Base-by-base conservation (phyloP, 2,113 vertebrate species). In the Paradoxurus hermaphroditus region DNA sequence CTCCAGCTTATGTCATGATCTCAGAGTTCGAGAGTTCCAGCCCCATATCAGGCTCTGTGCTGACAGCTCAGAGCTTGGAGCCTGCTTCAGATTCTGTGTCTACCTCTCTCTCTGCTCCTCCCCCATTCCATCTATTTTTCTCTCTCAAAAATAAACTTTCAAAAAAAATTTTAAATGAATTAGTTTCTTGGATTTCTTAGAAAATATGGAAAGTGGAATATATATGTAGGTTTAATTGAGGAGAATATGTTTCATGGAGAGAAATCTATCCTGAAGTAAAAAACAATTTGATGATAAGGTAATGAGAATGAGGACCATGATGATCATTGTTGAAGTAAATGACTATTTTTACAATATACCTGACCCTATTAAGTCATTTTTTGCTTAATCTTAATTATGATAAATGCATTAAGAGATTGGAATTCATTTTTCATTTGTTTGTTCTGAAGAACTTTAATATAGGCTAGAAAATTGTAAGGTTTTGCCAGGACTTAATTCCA, bases 221-320 rank as follows among this genome's bases (percentile, higher is more conserved):
- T 1, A 46, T 39, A 3, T 29, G 9, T 36, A 29, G 1, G 1
- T 86, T 2, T 31, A 41, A 44, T 39, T 16, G 5, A 67, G 1
- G 27, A 79, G 44, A 51, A 36, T 11, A 5, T 11, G 3, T 68
- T 62, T 31, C 14, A 68, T 8, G n/a, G 4, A 67, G 9, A 56
- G 14, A 86, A 86, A 49, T 3, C 0, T 3, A 70, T 36, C 39
- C 3, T 18, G 5, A 82, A 68, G 15, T 72, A 86, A 78, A 78
- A 78, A 25, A 0, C 1, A 82, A 15, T 49, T 59, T 81, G 41
- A 81, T 62, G 15, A 25, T 16, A 36, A 65, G 15, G 1, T 53
- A 13, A 53, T 79, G 34, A 67, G 16, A 31, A 75, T 34, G 11
- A 68, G 68, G 13, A 34, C 0, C 4, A 67, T 72, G 0, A 7